Evolutionary conservation across 2,113 vertebrate species (phyloP), one percentile per base, ranked within the genome.

Genomic region (Oryzias melastigma): DNA sequence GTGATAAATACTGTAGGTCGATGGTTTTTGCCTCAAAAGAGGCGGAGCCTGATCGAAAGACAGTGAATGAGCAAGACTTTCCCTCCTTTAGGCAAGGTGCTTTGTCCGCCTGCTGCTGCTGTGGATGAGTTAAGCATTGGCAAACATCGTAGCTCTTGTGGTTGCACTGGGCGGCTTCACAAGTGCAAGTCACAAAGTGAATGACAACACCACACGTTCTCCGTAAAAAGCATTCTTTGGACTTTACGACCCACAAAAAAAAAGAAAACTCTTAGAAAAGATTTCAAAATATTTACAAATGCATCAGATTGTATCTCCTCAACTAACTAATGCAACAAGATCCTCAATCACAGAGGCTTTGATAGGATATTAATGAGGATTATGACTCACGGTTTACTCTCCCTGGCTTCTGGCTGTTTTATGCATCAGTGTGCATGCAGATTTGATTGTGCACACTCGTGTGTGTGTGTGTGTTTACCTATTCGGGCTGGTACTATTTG

Each of bases 291-390:
- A 51, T 59, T 68, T 58, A 43, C 22, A 52, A 18, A 14, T 22
- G 5, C 19, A 61, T 57, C 20, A 49, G 29, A 58, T 59, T 59
- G 4, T 25, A 15, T 53, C 50, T n/a, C 61, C 51, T 54, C n/a
- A 19, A 29, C 40, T 25, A 44, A 75, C 56, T 55, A 58, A 51
- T 62, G 67, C 64, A 59, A 46, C 62, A 52, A 73, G 45, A 68
- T 55, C 49, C 48, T 42, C 45, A 70, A 65, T 80, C 68, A 68
- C 69, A 76, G 47, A 56, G 53, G 57, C 54, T 83, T 58, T 73
- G 55, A 84, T 87, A 84, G 65, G 74, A 83, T 85, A 91, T 87
- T 89, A 84, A 92, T 85, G 85, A 83, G 61, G 54, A 75, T 79
- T 61, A 62, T 85, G 78, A 84, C 55, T 85, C 71, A 69, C 43